Conservation (phyloP, 53 echinoderm and acorn worm genomes). For the Temnopleurus reevesii region DNA sequence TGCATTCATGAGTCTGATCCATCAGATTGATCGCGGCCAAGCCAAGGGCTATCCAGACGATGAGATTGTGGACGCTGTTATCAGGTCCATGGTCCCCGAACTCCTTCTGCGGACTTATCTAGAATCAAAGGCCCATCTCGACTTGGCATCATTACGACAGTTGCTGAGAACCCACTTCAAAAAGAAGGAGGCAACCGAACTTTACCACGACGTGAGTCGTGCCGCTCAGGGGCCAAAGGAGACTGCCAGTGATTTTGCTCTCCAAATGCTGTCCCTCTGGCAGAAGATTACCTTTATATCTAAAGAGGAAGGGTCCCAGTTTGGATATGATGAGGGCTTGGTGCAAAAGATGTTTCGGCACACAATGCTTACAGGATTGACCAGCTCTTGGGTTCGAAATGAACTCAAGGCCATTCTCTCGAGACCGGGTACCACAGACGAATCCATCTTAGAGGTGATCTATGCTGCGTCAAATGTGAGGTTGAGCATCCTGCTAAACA, state of each 20-base stretch:
- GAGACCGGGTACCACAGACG: too few species aligned
- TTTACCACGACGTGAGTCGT: constrained; percentile 29
- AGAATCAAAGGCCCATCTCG: constrained; percentile 40
- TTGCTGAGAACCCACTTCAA: constrained; percentile 53
- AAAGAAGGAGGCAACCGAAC: constrained; percentile 62
- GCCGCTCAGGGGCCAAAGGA: constrained; percentile 42
- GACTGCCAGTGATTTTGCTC: constrained; percentile 23
- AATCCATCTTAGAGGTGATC: too few species aligned
- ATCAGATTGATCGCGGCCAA: constrained; percentile 67
- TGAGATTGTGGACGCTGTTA: constrained; percentile 60
- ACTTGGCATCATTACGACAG: background rate
- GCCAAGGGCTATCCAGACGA: constrained; percentile 49
- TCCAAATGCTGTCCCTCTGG: constrained; percentile 32
- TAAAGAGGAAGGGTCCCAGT: constrained; percentile 4
- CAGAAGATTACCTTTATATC: constrained; percentile 59
- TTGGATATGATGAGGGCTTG: background rate
- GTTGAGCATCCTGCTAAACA: too few species aligned
- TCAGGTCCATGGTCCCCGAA: constrained; percentile 53
- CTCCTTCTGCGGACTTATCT: constrained; percentile 56
- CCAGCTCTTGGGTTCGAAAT: too few species aligned
- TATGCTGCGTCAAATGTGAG: too few species aligned
- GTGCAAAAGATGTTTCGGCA: constrained; percentile 12
- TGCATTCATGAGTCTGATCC: constrained; percentile 50
- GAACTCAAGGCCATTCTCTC: too few species aligned
- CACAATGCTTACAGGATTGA: background rate